Conservation (phyloP, 2,888 invertebrate species). For the Microplitis deprimator region DNA sequence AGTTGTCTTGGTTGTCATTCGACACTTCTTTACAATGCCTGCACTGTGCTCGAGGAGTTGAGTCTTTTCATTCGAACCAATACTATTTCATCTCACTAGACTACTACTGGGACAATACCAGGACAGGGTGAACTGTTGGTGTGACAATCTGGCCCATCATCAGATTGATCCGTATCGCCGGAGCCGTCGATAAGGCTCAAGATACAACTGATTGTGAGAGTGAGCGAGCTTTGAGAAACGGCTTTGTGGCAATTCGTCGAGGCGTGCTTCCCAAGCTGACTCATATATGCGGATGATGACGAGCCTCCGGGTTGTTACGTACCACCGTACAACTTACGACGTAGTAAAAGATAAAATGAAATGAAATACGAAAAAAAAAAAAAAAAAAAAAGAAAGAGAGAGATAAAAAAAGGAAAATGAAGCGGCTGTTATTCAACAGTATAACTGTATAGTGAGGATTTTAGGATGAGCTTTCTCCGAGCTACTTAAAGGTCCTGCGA, state of each 20-base stretch:
- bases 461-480: slow-evolving; percentile 35
- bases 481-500: slow-evolving; percentile 30
- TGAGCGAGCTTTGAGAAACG: slow-evolving; percentile 31
- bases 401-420: too few species aligned
- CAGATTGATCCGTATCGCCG: not conserved
- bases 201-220: not conserved
- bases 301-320: slow-evolving; percentile 30
- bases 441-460: slow-evolving; percentile 14
- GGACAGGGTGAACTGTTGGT: not conserved
- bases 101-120: too few species aligned
- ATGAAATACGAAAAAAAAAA: not conserved
- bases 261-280: slow-evolving; percentile 62
- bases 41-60: not conserved
- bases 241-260: slow-evolving; percentile 55
- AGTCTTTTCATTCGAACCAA: not conserved
- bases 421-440: too few species aligned
- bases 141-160: not conserved
- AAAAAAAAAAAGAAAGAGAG: too few species aligned
- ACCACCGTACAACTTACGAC: slow-evolving; percentile 18
- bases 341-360: not conserved
- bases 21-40: not conserved
- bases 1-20: not conserved
- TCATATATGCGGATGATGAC: slow-evolving; percentile 59
- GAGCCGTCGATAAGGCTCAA: not conserved
- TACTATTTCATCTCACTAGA: not conserved